Base-by-base conservation (phyloP, 2,888 invertebrate species). In the Dysmachus trigonus region DNA sequence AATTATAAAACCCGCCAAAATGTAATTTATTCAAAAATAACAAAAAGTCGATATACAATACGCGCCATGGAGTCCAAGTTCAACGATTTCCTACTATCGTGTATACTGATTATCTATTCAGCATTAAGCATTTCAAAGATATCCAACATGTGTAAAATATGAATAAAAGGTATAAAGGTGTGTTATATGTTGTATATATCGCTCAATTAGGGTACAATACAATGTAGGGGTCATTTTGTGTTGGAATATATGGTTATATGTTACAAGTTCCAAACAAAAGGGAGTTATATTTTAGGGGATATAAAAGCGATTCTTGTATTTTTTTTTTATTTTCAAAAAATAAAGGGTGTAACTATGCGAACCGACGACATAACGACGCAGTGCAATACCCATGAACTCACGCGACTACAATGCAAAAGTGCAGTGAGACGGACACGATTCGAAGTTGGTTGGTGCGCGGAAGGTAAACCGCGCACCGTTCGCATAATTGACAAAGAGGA, bases 311-410 rank as follows among this genome's bases (percentile, higher is more conserved):
- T 18, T 47, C n/a, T 41, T 41, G 8, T 38, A 13, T 41, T 10
- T 13, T 51, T 8, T 51, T 18, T 10, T 30, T 27, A 10, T 72
- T 72, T 31, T 72, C 72, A 10, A 47, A 1, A 1, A 35, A 73
- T n/a, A n/a, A 8, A 35, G 73, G 73, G 73, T 31, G 73, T 73
- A 73, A 73, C 73, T 73, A 73, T 31, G 73, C 73, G 31, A 73
- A 31, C 27, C 33, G 27, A n/a, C n/a, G 30, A 33, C 73, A 15
- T 33, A 31, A 8, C 33, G 27, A n/a, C n/a, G 30, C 31, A n/a
- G 73, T 73, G 73, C 62, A 62, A 27, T 62, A 62, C 22, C 62
- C 62, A 27, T 22, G 62, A 62, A 62, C 27, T 62, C 62, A 27
- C 62, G 62, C 62, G 62, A 62, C 62, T 18, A 53, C 53, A 53